Evolutionary conservation across 2,888 invertebrate species (phyloP).

Genomic region (Prenolepis imparis): DNA sequence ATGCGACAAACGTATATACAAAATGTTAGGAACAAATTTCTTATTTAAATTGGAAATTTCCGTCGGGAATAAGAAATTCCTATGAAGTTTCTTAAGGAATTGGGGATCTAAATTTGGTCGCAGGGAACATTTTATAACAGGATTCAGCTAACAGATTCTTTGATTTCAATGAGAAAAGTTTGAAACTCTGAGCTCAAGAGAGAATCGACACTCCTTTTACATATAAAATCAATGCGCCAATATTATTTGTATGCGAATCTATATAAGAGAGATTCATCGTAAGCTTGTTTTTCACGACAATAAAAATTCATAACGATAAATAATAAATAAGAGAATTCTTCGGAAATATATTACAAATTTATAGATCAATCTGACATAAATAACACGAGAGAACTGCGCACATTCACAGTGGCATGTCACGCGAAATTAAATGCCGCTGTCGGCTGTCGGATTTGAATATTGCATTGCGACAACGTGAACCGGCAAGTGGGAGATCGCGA

Average conservation of each 20-base stretch:
- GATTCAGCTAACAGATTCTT: constrained; percentile 1
- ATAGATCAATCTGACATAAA: neutral
- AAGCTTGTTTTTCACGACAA: neutral
- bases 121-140: neutral
- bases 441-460: constrained; percentile 39
- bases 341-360: neutral
- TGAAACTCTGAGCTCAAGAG: neutral
- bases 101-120: neutral
- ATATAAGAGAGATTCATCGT: neutral
- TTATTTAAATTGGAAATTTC: constrained; percentile 2
- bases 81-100: neutral
- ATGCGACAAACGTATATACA: neutral
- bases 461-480: constrained; percentile 25
- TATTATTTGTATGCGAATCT: neutral
- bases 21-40: neutral
- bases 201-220: neutral
- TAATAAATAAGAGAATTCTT: neutral
- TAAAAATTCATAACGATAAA: neutral
- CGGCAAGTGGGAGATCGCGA: constrained; percentile 27
- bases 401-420: constrained; percentile 17
- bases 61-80: neutral
- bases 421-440: constrained; percentile 13
- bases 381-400: neutral
- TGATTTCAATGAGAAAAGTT: constrained; percentile 3
- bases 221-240: too few relatives aligned